Conservation (phyloP, 2,113 vertebrate species). For the Himantopus leucocephalus region DNA sequence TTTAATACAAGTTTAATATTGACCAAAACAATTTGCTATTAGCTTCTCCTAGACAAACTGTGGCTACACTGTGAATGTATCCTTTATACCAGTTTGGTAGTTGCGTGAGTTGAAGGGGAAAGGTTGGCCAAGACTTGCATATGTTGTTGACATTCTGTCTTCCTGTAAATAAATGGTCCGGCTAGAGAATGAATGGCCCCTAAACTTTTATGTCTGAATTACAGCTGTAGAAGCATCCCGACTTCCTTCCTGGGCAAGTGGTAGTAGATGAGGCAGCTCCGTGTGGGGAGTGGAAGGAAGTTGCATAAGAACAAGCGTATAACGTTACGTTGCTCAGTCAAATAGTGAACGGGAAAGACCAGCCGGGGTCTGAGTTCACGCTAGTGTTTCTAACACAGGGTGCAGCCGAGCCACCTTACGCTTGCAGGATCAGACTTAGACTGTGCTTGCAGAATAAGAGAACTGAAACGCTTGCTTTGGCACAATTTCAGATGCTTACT, state of each 20-base stretch:
- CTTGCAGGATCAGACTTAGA: background rate
- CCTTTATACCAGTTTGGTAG: slow-evolving; percentile 4
- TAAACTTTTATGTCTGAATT: background rate
- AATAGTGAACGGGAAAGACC: background rate
- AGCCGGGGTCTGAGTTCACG: background rate
- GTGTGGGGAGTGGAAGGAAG: background rate
- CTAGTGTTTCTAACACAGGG: background rate
- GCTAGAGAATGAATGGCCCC: background rate
- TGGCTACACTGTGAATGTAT: background rate
- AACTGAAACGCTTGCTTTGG: slow-evolving; percentile 24
- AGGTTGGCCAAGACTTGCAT: background rate
- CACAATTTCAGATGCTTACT: background rate
- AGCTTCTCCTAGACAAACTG: slow-evolving; percentile 26
- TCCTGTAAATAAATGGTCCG: slow-evolving; percentile 40
- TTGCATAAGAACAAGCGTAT: background rate
- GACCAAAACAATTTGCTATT: slow-evolving; percentile 34
- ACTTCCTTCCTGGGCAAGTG: background rate
- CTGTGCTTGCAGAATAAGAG: background rate
- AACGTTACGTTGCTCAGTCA: background rate
- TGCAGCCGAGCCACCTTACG: background rate
- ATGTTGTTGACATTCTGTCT: background rate
- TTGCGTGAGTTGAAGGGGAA: background rate
- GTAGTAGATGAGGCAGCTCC: background rate
- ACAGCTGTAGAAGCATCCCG: background rate
- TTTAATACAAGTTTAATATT: slow-evolving; percentile 64